phyloP scores from a whole-genome alignment of 2,888 invertebrate genomes.

The Drosophila falleni region DNA sequence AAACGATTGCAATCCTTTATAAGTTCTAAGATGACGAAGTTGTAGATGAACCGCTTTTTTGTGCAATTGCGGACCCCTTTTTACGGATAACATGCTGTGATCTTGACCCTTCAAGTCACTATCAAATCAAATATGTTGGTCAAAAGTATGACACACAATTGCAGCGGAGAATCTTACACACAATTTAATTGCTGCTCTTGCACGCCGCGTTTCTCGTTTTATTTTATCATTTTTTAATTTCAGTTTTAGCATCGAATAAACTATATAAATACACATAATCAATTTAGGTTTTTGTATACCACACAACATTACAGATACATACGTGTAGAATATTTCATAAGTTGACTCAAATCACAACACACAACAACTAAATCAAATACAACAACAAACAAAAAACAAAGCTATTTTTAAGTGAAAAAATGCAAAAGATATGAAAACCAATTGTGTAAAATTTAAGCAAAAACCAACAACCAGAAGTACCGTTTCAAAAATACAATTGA shows the following conservation, averaged over 20 bases:
- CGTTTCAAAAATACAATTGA: conserved; percentile 45
- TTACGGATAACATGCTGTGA: conserved; percentile 23
- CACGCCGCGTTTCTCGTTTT: conserved; percentile 64
- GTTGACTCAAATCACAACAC: conserved; percentile 35
- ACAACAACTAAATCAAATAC: conserved; percentile 22
- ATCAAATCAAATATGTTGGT: not conserved
- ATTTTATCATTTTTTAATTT: conserved; percentile 71
- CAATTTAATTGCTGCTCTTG: conserved; percentile 49
- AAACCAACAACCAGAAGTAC: conserved; percentile 2
- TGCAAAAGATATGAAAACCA: conserved; percentile 26
- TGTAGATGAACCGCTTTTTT: conserved; percentile 47
- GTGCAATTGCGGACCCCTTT: conserved; percentile 51
- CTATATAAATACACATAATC: conserved; percentile 58
- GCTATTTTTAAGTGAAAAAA: conserved; percentile 55
- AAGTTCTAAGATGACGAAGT: conserved; percentile 72
- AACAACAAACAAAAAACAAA: conserved; percentile 26
- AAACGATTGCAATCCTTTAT: conserved; percentile 42
- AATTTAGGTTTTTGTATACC: conserved; percentile 53
- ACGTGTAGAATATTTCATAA: conserved; percentile 47
- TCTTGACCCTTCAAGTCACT: not conserved
- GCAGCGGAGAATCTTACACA: conserved; percentile 22
- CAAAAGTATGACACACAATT: not conserved
- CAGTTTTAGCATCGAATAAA: conserved; percentile 77
- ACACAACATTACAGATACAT: conserved; percentile 26
- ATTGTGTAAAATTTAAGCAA: conserved; percentile 46